Evolutionary conservation across 1,140 invertebrate species (phyloP), one percentile per base, ranked within the genome.

Genomic region (Glossosoma conforme): DNA sequence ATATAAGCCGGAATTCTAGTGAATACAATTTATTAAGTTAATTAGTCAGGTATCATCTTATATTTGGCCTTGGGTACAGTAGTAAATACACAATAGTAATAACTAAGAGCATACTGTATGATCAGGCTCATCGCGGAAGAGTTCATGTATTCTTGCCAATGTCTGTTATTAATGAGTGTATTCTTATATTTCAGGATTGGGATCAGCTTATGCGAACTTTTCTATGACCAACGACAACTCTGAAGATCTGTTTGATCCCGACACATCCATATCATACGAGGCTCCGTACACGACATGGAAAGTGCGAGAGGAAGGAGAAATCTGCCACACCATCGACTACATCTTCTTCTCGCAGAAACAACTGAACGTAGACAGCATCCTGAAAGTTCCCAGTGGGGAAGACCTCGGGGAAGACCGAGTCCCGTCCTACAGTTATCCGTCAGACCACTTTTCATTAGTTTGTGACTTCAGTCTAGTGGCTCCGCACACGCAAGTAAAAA

Each of bases 291-390:
- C 86, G 0, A 88, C 87, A 0, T 90, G 86, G 86, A 90, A 89
- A 63, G 74, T 89, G 11, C 68, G 87, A 4, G 82, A 79, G 46
- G 80, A 85, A 56, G 83, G 80, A 2, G 86, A 88, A 65, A 71
- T 78, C 10, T 85, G 84, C 46, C 83, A 86, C 56, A 89, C 86
- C 1, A 83, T 90, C 36, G 87, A 91, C 66, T 91, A 90, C 66
- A 79, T 91, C 1, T 90, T 88, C 70, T 85, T 81, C 62, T 78
- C 77, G 1, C 72, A 72, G 50, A 65, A 77, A 28, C 64, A 69
- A 21, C 69, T 87, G 1, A 68, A 74, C 56, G 76, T 86, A 1
- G 74, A 79, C 18, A 74, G 76, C 10, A 67, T 87, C 2, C 61
- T 89, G 10, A 68, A 79, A 17, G 75, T 89, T 45, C 87, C 87